These are phyloP conservation scores for Hippoglossus hippoglossus DNA, from an alignment of 2,797 vertebrate genomes.

Conservation along the genomic window DNA sequence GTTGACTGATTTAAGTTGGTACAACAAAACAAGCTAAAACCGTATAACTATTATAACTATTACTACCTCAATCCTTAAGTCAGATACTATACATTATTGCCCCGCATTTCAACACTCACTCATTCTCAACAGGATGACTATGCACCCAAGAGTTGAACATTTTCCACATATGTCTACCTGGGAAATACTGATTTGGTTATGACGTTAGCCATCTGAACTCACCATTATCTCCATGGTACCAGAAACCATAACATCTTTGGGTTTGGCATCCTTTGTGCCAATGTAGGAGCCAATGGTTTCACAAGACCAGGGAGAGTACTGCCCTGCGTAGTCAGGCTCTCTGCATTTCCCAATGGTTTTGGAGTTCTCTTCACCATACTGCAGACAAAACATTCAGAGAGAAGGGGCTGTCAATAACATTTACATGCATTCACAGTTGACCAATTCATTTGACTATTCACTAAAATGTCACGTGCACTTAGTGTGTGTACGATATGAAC, in stretches of 20 bases:
- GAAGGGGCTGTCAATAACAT: neutral
- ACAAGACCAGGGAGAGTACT: constrained; percentile 99
- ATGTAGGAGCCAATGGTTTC: constrained; percentile 99
- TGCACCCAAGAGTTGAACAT: neutral
- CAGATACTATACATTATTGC: no score
- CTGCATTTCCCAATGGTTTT: constrained; percentile 91
- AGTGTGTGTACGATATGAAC: neutral
- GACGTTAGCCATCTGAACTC: constrained; percentile 56
- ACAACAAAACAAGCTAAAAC: no score
- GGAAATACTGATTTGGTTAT: neutral
- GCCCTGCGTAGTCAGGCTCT: constrained; percentile 92
- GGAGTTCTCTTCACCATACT: constrained; percentile 95
- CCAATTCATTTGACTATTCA: neutral
- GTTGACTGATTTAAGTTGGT: no score
- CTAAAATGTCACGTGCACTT: neutral
- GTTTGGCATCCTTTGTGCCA: constrained; percentile 97
- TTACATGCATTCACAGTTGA: neutral
- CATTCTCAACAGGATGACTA: neutral
- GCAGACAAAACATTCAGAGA: constrained; percentile 42
- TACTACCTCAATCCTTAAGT: neutral
- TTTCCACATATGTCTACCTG: neutral
- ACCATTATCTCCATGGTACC: constrained; percentile 95
- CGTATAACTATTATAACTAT: no score
- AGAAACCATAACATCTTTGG: constrained; percentile 93
- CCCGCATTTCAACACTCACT: neutral